Evolutionary conservation across 2,113 vertebrate species (phyloP), one percentile per base, ranked within the genome.

Genomic region (Steatornis caripensis): DNA sequence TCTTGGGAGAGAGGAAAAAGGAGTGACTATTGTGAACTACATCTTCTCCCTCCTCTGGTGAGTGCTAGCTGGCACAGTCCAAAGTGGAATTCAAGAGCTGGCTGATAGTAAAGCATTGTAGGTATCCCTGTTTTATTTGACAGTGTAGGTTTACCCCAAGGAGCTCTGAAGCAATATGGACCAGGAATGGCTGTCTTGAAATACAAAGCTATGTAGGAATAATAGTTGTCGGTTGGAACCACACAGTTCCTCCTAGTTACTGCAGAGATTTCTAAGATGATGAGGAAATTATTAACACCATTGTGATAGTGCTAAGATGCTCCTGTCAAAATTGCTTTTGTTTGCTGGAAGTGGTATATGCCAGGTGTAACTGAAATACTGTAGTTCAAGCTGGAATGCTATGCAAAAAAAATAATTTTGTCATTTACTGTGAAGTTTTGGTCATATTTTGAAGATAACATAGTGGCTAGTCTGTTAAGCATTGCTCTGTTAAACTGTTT

Each of bases 401-500:
- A 4, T 29, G 24, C 48, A 17, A 53, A 76, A 53, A 76, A 66
- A 76, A 6, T 64, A 21, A 43, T 94, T 87, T 24, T 58, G 36
- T 89, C 12, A 77, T 90, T 84, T 68, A 65, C 49, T 87, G 21
- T 55, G 36, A 75, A 74, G 54, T 83, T 90, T 62, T 14, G 21
- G 23, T 72, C 34, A 15, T 92, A 37, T 78, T 86, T 37, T 70
- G 82, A 78, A 82, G 58, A 16, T 65, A 34, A 77, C 7, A 1
- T 53, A 14, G 27, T 16, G 68, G 15, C 24, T 87, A 48, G 22
- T 71, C 39, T 69, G 10, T 53, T 95, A 62, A 43, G 53, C 71
- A 41, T 96, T 78, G 34, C 22, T 89, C 57, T 92, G n/a, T 91
- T 74, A 41, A 78, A 84, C 96, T 98, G 51, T 94, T 87, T 65